Evolutionary conservation across 2,113 vertebrate species (phyloP).

Genomic region (Colossoma macropomum): DNA sequence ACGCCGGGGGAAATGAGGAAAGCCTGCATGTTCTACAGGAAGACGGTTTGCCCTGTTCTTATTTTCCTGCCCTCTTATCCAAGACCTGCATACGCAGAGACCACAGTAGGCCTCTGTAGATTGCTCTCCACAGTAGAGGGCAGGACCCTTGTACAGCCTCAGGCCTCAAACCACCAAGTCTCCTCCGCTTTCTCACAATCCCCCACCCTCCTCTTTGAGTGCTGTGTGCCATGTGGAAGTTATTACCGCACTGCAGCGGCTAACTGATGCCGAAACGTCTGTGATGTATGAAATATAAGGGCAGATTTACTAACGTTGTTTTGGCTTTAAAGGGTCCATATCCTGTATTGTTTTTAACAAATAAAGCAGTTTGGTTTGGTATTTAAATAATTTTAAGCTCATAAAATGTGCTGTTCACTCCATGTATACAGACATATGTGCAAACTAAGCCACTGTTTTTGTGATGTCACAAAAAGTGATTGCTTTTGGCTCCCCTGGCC

Average conservation of each 20-base stretch:
- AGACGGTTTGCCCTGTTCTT: conserved; percentile 28
- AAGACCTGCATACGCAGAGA: conserved; percentile 17
- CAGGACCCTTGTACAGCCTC: conserved; percentile 52
- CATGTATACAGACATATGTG: too few species aligned
- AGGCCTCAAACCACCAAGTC: conserved; percentile 29
- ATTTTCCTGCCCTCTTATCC: conserved; percentile 40
- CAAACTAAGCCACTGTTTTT: too few species aligned
- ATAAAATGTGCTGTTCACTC: too few species aligned
- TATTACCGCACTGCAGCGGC: conserved; percentile 26
- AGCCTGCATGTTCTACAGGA: conserved; percentile 41
- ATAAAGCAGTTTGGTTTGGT: too few species aligned
- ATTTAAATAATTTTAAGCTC: too few species aligned
- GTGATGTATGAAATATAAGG: neutral
- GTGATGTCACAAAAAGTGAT: too few species aligned
- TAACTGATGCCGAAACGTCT: neutral
- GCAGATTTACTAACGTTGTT: too few species aligned
- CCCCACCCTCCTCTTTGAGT: conserved; percentile 13
- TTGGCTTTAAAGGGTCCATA: too few species aligned
- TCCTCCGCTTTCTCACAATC: conserved; percentile 49
- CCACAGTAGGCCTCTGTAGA: conserved; percentile 40
- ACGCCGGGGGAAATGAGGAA: conserved; percentile 47
- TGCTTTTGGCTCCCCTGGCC: too few species aligned
- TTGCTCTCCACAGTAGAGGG: conserved; percentile 39
- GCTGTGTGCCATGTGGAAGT: conserved; percentile 50
- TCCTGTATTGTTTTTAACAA: too few species aligned